Percentiles rank a stretch among this genome's conserved stretches.
Conservation (phyloP, 2,888 invertebrate species). For the Oeneis ivallda region DNA sequence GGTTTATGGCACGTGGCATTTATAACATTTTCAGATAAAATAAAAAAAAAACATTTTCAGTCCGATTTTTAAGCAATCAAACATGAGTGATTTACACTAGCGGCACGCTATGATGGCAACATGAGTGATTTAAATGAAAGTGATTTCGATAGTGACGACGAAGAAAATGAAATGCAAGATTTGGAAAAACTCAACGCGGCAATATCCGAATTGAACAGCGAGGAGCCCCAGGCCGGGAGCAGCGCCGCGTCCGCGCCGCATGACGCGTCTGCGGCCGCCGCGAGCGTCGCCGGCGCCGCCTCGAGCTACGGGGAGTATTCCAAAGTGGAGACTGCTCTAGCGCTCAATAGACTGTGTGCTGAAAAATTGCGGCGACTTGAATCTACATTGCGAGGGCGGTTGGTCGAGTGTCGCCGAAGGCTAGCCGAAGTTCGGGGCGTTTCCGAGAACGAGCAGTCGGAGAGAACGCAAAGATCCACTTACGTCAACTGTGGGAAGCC, state of each 20-base stretch:
- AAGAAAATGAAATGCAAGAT: conserved; percentile 50
- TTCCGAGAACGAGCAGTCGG: conserved; percentile 40
- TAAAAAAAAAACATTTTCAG: no score
- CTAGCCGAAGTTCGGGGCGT: conserved; percentile 46
- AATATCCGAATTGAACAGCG: conserved; percentile 40
- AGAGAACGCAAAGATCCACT: conserved; percentile 47
- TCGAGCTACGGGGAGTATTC: conserved; percentile 41
- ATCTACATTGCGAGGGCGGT: conserved; percentile 50
- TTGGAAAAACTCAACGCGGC: conserved; percentile 48
- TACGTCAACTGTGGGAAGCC: conserved; percentile 78
- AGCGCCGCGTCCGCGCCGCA: conserved; percentile 37
- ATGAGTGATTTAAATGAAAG: conserved; percentile 44
- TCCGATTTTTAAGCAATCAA: no score
- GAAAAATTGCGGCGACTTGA: conserved; percentile 59
- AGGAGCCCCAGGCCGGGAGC: conserved; percentile 35
- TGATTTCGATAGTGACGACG: conserved; percentile 47
- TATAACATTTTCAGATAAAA: no score
- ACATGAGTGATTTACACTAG: no score
- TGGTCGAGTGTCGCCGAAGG: conserved; percentile 61
- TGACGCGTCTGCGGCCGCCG: conserved; percentile 12
- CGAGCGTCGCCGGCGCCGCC: conserved; percentile 28
- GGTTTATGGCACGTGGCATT: no score
- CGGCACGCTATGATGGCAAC: no score
- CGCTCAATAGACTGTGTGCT: conserved; percentile 64
- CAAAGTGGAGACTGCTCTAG: conserved; percentile 55